phyloP scores from a whole-genome alignment of 2,113 vertebrate genomes.

The Actinemys pallida region DNA sequence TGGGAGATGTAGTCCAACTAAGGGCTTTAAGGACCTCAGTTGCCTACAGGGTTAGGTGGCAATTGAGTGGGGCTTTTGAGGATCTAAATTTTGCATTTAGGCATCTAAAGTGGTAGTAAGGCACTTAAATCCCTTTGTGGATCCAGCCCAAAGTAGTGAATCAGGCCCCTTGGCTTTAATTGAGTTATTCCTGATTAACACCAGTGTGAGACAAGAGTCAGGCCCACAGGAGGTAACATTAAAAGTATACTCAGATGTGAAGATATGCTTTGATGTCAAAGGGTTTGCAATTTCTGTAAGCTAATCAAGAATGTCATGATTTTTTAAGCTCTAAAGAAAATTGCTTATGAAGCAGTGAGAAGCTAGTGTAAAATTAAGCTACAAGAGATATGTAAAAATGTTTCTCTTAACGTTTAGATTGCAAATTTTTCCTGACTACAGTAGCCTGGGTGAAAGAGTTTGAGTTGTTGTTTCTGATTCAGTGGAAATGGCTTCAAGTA shows the following conservation, averaged over 20 bases:
- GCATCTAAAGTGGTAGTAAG: background rate
- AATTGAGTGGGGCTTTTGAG: background rate
- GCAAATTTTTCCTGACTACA: background rate
- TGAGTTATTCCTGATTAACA: background rate
- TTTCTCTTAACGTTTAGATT: background rate
- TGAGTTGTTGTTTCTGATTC: background rate
- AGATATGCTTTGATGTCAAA: background rate
- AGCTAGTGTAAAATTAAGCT: background rate
- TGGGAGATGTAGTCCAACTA: background rate
- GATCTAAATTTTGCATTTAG: background rate
- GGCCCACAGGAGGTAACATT: background rate
- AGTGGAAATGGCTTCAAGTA: background rate
- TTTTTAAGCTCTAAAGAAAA: background rate
- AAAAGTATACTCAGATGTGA: background rate
- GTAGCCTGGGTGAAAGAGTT: background rate
- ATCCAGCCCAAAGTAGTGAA: background rate
- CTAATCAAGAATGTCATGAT: rapidly evolving
- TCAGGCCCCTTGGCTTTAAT: background rate
- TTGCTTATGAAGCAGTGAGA: background rate
- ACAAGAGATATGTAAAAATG: background rate
- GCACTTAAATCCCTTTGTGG: background rate
- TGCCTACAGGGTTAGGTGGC: background rate
- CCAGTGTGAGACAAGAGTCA: background rate
- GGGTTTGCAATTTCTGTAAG: background rate
- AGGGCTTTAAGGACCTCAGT: background rate